These are phyloP conservation scores for Puffinus mauretanicus DNA, from an alignment of 2,113 vertebrate genomes.

Conservation along the genomic window DNA sequence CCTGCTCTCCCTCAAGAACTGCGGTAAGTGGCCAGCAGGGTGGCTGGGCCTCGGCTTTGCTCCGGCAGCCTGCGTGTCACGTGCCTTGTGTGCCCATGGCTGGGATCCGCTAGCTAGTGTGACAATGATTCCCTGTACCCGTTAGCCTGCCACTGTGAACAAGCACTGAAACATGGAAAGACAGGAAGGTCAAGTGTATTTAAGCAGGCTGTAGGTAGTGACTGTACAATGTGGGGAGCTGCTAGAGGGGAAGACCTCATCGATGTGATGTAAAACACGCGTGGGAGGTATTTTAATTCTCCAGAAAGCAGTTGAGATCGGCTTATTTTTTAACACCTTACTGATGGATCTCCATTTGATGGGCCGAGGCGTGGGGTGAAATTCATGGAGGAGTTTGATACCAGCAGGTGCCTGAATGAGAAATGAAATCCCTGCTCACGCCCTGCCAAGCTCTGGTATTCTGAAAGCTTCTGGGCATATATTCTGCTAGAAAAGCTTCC, in stretches of 20 bases:
- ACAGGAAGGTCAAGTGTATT: fast-evolving
- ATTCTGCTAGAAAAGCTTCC: background rate
- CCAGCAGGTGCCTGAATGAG: background rate
- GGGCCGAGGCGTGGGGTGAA: background rate
- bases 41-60: fast-evolving
- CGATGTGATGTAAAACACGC: fast-evolving
- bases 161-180: background rate
- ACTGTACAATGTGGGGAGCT: fast-evolving
- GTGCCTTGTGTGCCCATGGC: fast-evolving
- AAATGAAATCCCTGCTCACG: background rate
- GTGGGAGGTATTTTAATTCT: background rate
- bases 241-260: background rate
- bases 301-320: background rate
- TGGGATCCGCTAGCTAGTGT: fast-evolving
- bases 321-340: background rate
- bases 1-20: conserved; percentile 91
- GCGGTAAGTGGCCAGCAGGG: conserved; percentile 75
- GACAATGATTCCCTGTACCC: fast-evolving
- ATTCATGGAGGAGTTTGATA: background rate
- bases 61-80: fast-evolving
- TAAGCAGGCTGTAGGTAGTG: background rate
- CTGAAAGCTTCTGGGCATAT: background rate
- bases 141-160: fast-evolving
- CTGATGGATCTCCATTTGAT: fast-evolving
- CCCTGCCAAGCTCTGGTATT: background rate